Evolutionary conservation across 2,797 vertebrate species (phyloP).

Genomic region (Astyanax mexicanus): DNA sequence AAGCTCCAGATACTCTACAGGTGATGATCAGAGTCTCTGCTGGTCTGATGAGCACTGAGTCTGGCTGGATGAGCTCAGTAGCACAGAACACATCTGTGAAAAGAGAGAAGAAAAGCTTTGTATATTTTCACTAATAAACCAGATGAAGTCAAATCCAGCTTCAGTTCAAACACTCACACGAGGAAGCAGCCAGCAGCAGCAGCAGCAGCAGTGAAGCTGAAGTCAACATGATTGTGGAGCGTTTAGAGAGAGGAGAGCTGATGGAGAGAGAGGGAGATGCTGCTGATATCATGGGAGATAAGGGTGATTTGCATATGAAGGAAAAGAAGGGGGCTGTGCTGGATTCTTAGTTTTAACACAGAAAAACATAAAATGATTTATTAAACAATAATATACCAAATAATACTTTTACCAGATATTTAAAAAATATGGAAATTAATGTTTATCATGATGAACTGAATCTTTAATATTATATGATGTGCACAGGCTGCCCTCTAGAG

Average conservation of each 20-base stretch:
- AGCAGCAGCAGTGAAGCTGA: not conserved
- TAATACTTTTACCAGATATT: too few relatives aligned
- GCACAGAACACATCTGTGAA: slow-evolving; percentile 51
- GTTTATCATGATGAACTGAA: too few relatives aligned
- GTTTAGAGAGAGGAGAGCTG: not conserved
- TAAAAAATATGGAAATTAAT: too few relatives aligned
- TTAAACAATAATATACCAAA: too few relatives aligned
- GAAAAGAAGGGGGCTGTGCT: too few relatives aligned
- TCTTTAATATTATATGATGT: too few relatives aligned
- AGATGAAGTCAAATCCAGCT: slow-evolving; percentile 4
- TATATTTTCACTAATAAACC: slow-evolving; percentile 1
- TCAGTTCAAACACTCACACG: not conserved
- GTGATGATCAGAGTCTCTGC: slow-evolving; percentile 40
- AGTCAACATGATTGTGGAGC: not conserved
- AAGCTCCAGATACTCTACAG: slow-evolving; percentile 37
- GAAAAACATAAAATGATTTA: too few relatives aligned
- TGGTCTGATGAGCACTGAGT: slow-evolving; percentile 42
- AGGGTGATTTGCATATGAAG: slow-evolving; percentile 8
- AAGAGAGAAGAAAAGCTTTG: slow-evolving; percentile 39
- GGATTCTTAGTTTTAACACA: not conserved
- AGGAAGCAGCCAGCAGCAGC: not conserved
- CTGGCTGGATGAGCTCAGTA: slow-evolving; percentile 47
- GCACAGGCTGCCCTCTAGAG: too few relatives aligned
- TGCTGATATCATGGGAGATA: not conserved
- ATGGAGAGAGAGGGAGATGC: not conserved